Evolutionary conservation across 2,113 vertebrate genomes (phyloP).

Genomic region (Piaya cayana): DNA sequence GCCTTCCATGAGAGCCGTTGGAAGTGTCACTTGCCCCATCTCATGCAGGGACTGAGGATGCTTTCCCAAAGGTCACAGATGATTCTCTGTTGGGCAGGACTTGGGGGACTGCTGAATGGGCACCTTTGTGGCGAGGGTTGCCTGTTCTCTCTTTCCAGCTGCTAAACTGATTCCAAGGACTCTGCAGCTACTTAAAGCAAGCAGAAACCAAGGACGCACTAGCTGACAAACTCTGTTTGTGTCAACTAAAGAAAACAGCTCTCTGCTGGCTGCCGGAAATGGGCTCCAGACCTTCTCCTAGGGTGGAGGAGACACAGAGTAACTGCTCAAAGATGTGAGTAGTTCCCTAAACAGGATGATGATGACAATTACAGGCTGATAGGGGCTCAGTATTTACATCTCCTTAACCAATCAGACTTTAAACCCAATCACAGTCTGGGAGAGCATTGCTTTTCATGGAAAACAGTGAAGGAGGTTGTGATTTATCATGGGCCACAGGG

Average conservation of each 20-base stretch:
- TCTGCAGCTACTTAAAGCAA: background rate
- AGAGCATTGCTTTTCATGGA: background rate
- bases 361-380: slow-evolving; percentile 61
- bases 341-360: slow-evolving; percentile 41
- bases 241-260: slow-evolving; percentile 56
- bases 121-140: background rate
- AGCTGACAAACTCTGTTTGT: slow-evolving; percentile 73
- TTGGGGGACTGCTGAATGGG: background rate
- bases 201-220: slow-evolving; percentile 64
- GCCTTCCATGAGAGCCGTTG: background rate
- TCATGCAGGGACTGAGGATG: background rate
- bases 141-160: background rate
- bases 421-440: background rate
- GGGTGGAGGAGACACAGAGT: slow-evolving; percentile 48
- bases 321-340: slow-evolving; percentile 64
- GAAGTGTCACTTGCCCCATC: slow-evolving; percentile 14
- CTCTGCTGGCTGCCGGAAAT: slow-evolving; percentile 65
- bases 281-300: slow-evolving; percentile 72
- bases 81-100: slow-evolving; percentile 37
- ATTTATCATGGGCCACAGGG: slow-evolving; percentile 66
- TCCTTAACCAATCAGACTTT: background rate
- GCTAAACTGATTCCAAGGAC: slow-evolving; percentile 3
- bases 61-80: slow-evolving; percentile 16
- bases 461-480: slow-evolving; percentile 33
- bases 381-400: slow-evolving; percentile 8